Percentiles rank a stretch among this genome's conserved stretches.
These are phyloP conservation scores for Harpalus rubripes DNA, from an alignment of 2,888 invertebrate species.

Conservation along the genomic window DNA sequence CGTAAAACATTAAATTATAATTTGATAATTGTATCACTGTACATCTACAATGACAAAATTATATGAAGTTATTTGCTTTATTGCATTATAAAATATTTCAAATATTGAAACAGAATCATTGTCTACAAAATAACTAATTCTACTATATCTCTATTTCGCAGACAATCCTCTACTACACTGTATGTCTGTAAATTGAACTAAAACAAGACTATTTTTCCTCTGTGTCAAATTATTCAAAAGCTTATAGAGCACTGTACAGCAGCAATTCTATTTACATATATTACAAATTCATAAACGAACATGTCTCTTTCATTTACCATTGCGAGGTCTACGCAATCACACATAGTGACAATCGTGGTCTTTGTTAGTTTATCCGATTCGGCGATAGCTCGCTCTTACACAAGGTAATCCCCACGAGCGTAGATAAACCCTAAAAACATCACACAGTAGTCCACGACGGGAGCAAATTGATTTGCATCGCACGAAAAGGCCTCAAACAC, in stretches of 20 bases:
- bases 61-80: too few relatives aligned
- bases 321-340: neutral
- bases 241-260: conserved; percentile 11
- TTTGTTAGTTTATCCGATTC: conserved; percentile 61
- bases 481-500: too few relatives aligned
- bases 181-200: neutral
- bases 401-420: conserved; percentile 15
- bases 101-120: too few relatives aligned
- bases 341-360: conserved; percentile 37
- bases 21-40: too few relatives aligned
- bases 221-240: conserved; percentile 37
- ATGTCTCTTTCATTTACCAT: conserved; percentile 37
- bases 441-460: too few relatives aligned
- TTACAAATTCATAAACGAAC: conserved; percentile 46
- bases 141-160: neutral
- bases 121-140: too few relatives aligned
- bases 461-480: too few relatives aligned
- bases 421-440: too few relatives aligned
- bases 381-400: conserved; percentile 39
- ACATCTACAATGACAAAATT: too few relatives aligned
- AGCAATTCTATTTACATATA: conserved; percentile 36
- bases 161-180: neutral
- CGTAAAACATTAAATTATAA: too few relatives aligned
- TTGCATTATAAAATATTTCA: too few relatives aligned
- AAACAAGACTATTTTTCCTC: neutral